A percentile compares a stretch with the other conserved stretches of the same genome.
These are phyloP conservation scores for Achatina immaculata DNA, from an alignment of 1,140 invertebrate genomes.

Conservation along the genomic window DNA sequence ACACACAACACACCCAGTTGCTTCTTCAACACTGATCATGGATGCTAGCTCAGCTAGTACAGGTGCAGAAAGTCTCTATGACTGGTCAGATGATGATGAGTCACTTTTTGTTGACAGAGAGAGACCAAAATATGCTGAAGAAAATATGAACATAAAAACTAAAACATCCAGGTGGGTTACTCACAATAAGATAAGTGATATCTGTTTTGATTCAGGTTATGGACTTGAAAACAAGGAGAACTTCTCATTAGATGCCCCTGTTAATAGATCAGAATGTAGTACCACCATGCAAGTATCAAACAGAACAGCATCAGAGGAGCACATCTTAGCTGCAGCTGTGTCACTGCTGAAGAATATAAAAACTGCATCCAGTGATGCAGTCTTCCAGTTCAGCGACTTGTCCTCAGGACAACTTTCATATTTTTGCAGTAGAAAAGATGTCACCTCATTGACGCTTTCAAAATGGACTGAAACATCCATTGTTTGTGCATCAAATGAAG, in stretches of 20 bases:
- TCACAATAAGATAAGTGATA: too few species aligned
- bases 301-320: too few species aligned
- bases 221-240: too few species aligned
- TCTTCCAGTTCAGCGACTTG: not conserved
- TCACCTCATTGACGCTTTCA: slow-evolving; percentile 25
- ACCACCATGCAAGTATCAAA: too few species aligned
- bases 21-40: slow-evolving; percentile 52
- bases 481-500: slow-evolving; percentile 5
- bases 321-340: not conserved
- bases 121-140: too few species aligned
- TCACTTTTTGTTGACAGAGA: too few species aligned
- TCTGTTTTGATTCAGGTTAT: too few species aligned
- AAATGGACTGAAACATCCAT: slow-evolving; percentile 23
- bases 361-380: not conserved
- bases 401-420: not conserved
- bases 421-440: not conserved
- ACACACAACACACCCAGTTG: slow-evolving; percentile 46
- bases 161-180: too few species aligned
- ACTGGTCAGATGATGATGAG: slow-evolving; percentile 59
- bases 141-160: too few species aligned
- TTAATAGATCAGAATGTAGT: too few species aligned
- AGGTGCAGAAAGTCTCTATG: slow-evolving; percentile 55
- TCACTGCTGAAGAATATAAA: not conserved
- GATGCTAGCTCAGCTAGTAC: slow-evolving; percentile 33
- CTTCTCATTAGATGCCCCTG: too few species aligned